phyloP scores from a whole-genome alignment of 2,888 invertebrate species.

The Calliphora vomitoria region DNA sequence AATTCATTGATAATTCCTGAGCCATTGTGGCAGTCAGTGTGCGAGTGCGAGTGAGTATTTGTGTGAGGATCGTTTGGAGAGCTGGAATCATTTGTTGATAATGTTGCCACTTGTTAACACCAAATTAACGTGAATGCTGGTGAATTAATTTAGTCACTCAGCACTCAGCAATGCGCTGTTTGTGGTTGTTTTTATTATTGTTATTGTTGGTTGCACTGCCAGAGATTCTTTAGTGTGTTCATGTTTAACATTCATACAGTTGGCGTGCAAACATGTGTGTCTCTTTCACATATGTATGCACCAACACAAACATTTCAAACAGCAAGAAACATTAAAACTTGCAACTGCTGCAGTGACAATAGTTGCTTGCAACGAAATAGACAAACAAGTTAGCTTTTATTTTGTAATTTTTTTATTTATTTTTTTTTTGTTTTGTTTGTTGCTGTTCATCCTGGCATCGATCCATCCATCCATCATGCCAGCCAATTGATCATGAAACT shows the following conservation, averaged over 20 bases:
- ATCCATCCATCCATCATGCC: slow-evolving; percentile 62
- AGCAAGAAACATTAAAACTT: slow-evolving; percentile 21
- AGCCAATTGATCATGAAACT: slow-evolving; percentile 70
- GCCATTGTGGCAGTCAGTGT: slow-evolving; percentile 6
- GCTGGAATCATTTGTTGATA: slow-evolving; percentile 65
- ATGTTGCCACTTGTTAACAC: slow-evolving; percentile 74
- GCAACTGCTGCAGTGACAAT: slow-evolving; percentile 17
- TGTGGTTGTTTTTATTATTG: not conserved
- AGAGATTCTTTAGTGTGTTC: slow-evolving; percentile 65
- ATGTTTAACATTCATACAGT: slow-evolving; percentile 67
- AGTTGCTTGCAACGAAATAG: slow-evolving; percentile 50
- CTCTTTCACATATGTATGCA: slow-evolving; percentile 51
- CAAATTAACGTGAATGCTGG: slow-evolving; percentile 73
- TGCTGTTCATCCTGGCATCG: slow-evolving; percentile 6
- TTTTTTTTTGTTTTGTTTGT: slow-evolving; percentile 6
- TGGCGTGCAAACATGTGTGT: slow-evolving; percentile 67
- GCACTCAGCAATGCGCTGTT: slow-evolving; percentile 3
- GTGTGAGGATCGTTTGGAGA: slow-evolving; percentile 32
- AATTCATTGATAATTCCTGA: slow-evolving; percentile 71
- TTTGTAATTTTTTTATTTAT: slow-evolving; percentile 22
- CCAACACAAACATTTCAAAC: not conserved
- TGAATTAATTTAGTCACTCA: slow-evolving; percentile 73
- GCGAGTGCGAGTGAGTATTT: not conserved
- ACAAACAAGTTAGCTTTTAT: slow-evolving; percentile 54
- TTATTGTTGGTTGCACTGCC: not conserved